A percentile compares a stretch with the other conserved stretches of the same genome.
Evolutionary conservation across 2,888 invertebrate genomes (phyloP).

Genomic region (Scrobipalpa costella): DNA sequence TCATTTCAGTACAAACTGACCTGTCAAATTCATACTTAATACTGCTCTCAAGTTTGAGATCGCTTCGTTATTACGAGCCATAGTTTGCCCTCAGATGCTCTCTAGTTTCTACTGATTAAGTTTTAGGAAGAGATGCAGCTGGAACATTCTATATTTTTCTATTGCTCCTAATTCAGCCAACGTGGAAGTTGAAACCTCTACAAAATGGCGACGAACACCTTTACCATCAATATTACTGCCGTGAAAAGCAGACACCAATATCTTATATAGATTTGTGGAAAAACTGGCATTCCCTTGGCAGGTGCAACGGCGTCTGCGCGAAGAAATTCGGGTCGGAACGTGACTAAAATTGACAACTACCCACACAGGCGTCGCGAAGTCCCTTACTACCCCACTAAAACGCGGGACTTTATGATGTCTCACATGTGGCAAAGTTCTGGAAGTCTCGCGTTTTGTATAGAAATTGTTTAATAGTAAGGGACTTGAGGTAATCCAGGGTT

Average conservation of each 20-base stretch:
- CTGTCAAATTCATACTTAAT: too few species aligned
- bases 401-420: background rate
- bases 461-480: background rate
- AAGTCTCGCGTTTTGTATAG: slow-evolving; percentile 2
- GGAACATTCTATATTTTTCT: too few species aligned
- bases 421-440: background rate
- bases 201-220: background rate
- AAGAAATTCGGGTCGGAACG: slow-evolving; percentile 60
- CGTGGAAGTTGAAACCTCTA: too few species aligned
- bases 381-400: background rate
- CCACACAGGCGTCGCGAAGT: background rate
- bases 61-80: too few species aligned
- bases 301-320: slow-evolving; percentile 48
- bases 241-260: background rate
- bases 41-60: too few species aligned
- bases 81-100: too few species aligned
- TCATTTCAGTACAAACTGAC: too few species aligned
- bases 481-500: background rate
- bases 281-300: slow-evolving; percentile 9
- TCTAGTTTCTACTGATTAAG: too few species aligned
- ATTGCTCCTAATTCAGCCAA: too few species aligned
- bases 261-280: slow-evolving; percentile 3
- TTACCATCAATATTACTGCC: background rate
- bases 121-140: too few species aligned
- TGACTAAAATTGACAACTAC: slow-evolving; percentile 47